Base-by-base conservation (phyloP, 2,113 vertebrate species). In the Odontophorus gujanensis region DNA sequence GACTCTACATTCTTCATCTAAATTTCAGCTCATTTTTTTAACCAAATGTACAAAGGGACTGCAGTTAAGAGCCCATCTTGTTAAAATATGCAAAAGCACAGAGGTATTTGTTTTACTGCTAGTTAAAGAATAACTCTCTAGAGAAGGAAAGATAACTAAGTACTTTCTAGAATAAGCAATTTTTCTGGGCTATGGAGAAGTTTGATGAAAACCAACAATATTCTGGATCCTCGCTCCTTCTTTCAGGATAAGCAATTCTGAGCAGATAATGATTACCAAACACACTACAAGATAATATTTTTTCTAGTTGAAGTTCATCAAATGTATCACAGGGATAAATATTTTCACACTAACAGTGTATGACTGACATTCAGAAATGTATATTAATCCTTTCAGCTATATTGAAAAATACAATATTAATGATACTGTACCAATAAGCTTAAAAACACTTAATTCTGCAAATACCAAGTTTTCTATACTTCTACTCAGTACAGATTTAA, bases 1-100 rank as follows among this genome's bases (percentile, higher is more conserved):
- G 14, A 45, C 61, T 81, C 42, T 34, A 79, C 74, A 87, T 71
- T 50, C 34, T 68, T 38, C 42, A 57, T 18, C 75, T 87, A 45
- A 89, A 89, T 81, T 93, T 89, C 85, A 85, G 81, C 34, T 80
- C 48, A 47, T 85, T 91, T 85, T 76, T 22, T 63, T 71, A 92
- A 77, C 45, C 28, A 57, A 84, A 73, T 74, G 59, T 81, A 47
- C 62, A 87, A 59, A 89, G 8, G 26, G 28, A 84, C 78, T 71
- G 58, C 42, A 89, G 74, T 51, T 55, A 42, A 73, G 21, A 77
- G 24, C 14, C 16, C 38, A 78, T 67, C 57, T 59, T 90, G 43
- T 58, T 76, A 87, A 79, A 88, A 89, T 47, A 76, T 5, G 26
- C 58, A 77, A 90, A 84, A 69, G 36, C 63, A 85, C 30, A 72